These are phyloP conservation scores for Elgaria multicarinata DNA, from an alignment of 2,113 vertebrate species.

Conservation along the genomic window DNA sequence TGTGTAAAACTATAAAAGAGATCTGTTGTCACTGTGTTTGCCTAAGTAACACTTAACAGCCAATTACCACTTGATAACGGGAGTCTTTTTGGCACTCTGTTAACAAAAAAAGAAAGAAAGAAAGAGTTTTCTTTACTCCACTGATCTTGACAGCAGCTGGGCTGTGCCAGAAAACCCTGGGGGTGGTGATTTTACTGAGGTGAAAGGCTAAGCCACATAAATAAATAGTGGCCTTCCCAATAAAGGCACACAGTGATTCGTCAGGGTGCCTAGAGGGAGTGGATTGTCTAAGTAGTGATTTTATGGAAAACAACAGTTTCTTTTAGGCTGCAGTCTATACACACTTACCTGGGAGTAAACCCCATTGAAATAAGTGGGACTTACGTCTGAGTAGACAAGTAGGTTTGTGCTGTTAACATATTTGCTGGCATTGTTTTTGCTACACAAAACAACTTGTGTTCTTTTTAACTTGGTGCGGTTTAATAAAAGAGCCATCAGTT, in stretches of 20 bases:
- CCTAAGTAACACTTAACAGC: slow-evolving; percentile 44
- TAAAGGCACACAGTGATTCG: slow-evolving; percentile 14
- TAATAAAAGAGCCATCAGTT: not conserved
- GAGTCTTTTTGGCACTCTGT: slow-evolving; percentile 38
- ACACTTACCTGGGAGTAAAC: no score
- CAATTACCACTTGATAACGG: slow-evolving; percentile 34
- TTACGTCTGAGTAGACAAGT: no score
- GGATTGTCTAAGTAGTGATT: slow-evolving; percentile 21
- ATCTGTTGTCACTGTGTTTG: slow-evolving; percentile 25
- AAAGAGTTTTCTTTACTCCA: slow-evolving; percentile 27
- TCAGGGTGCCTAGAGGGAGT: slow-evolving; percentile 3
- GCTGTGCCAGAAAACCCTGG: slow-evolving; percentile 37
- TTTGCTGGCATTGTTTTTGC: not conserved
- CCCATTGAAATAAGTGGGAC: no score
- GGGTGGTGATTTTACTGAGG: slow-evolving; percentile 46
- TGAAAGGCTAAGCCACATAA: slow-evolving; percentile 48
- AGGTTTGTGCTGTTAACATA: not conserved
- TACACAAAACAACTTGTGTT: not conserved
- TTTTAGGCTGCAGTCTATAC: not conserved
- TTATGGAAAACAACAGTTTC: slow-evolving; percentile 23
- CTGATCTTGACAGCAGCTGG: slow-evolving; percentile 29
- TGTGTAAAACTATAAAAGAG: slow-evolving; percentile 26
- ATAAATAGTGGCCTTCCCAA: slow-evolving; percentile 27
- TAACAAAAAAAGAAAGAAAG: slow-evolving; percentile 9
- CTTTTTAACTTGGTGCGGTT: not conserved